A percentile compares a stretch with the other conserved stretches of the same genome.
Conservation (phyloP, 2,113 vertebrate species). For the Rhinolophus sinicus region DNA sequence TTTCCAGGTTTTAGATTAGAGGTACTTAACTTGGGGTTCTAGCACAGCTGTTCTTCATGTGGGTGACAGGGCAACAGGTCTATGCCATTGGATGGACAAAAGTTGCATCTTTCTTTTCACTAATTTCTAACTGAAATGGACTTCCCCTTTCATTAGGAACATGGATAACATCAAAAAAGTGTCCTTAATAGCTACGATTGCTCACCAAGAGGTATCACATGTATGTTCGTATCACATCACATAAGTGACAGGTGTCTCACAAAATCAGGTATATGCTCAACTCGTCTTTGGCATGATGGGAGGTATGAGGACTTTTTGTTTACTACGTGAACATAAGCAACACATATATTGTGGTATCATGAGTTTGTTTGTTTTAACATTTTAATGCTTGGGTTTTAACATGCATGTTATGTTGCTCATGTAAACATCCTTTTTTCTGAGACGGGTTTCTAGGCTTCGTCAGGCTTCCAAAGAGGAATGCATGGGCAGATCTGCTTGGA, state of each 20-base stretch:
- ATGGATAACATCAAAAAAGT: background rate
- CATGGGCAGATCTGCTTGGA: background rate
- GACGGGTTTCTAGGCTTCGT: background rate
- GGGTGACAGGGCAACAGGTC: background rate
- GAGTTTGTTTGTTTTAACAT: background rate
- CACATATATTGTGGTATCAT: no score
- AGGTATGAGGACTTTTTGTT: background rate
- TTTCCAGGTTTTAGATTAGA: background rate
- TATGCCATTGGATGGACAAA: background rate
- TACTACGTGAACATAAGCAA: background rate
- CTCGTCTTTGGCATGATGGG: background rate
- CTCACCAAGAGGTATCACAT: background rate
- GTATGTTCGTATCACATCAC: background rate
- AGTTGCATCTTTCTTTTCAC: background rate
- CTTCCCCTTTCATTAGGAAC: background rate
- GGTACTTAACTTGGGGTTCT: background rate
- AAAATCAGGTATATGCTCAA: background rate
- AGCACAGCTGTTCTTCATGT: background rate
- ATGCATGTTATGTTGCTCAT: background rate
- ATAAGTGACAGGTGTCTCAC: background rate
- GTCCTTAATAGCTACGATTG: background rate
- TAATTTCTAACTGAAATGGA: background rate
- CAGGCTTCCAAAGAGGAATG: background rate
- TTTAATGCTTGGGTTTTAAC: background rate
- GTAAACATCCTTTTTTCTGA: background rate